Evolutionary conservation across 2,113 vertebrate genomes (phyloP).

Genomic region (Tetrao urogallus): DNA sequence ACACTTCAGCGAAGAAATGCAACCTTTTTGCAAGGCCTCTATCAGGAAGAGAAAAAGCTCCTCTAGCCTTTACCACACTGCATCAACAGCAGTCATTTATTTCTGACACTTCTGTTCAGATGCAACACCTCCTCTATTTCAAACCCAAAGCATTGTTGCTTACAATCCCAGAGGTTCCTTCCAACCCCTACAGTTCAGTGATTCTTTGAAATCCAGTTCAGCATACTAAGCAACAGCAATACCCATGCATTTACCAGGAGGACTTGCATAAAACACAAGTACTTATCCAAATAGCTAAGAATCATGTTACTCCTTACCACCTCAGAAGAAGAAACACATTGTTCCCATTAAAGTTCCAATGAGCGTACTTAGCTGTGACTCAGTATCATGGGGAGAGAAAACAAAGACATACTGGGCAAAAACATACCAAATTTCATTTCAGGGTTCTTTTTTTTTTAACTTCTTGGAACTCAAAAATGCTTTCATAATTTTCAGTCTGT

Average conservation of each 20-base stretch:
- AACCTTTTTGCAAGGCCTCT: background rate
- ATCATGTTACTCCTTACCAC: background rate
- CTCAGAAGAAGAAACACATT: slow-evolving; percentile 14
- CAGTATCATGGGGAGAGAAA: background rate
- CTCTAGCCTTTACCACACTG: background rate
- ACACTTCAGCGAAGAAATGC: background rate
- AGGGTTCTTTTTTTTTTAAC: background rate
- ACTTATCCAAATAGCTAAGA: background rate
- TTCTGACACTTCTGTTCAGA: background rate
- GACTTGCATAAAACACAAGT: background rate
- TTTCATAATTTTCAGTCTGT: background rate
- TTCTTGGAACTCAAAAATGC: background rate
- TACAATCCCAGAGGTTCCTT: background rate
- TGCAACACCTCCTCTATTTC: background rate
- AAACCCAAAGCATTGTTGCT: background rate
- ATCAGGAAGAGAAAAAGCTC: background rate
- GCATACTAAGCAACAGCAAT: background rate
- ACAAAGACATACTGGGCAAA: background rate
- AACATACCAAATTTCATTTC: background rate
- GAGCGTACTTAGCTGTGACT: background rate
- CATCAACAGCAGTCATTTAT: background rate
- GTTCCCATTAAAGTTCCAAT: slow-evolving; percentile 19
- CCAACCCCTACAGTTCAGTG: no score
- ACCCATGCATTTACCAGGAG: background rate
- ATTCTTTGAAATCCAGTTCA: background rate